Evolutionary conservation across 2,888 invertebrate genomes (phyloP), one percentile per base, ranked within the genome.

Genomic region (Latrodectus hesperus): DNA sequence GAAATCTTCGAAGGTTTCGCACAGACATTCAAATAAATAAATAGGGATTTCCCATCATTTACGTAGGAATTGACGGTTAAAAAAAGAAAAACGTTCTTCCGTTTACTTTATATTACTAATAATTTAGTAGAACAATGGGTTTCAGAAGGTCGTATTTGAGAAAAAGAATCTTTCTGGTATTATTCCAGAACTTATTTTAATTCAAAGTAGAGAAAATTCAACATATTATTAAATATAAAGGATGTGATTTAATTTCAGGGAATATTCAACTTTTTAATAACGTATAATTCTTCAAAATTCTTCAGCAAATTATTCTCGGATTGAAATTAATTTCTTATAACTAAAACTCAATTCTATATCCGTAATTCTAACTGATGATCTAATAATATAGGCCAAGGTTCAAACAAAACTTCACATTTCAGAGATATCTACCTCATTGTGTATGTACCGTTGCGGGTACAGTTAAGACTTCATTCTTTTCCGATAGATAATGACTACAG

Each of bases 311-410:
- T 55, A 55, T 11, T 11, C 55, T 55, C 16, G 16, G 55, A 55
- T 14, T 16, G 11, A 55, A 16, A 14, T 55, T 16, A 11, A 55
- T 55, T 14, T 55, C 11, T 14, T 14, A 2, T 55, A 14, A 14
- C 14, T 14, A 55, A 12, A 12, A 12, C 12, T 3, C 16, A 1
- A 11, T 55, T 55, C 55, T 55, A 14, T 55, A 55, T 14, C 16
- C 55, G 16, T 16, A 14, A 14, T 55, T 55, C 16, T 55, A 55
- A 55, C 55, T 55, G 55, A 55, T 55, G 16, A 6, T 55, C 16
- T 55, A 55, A 55, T 55, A 55, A 55, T 55, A 55, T 55, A 55
- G 55, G 55, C 55, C 55, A 55, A 55, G 55, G 55, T 55, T 55
- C 55, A 55, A 2, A 14, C 11, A 55, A 55, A 16, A 55, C 16